Evolutionary conservation across 2,797 vertebrate species (phyloP), one percentile per base, ranked within the genome.

Genomic region (Delichon dasypus): DNA sequence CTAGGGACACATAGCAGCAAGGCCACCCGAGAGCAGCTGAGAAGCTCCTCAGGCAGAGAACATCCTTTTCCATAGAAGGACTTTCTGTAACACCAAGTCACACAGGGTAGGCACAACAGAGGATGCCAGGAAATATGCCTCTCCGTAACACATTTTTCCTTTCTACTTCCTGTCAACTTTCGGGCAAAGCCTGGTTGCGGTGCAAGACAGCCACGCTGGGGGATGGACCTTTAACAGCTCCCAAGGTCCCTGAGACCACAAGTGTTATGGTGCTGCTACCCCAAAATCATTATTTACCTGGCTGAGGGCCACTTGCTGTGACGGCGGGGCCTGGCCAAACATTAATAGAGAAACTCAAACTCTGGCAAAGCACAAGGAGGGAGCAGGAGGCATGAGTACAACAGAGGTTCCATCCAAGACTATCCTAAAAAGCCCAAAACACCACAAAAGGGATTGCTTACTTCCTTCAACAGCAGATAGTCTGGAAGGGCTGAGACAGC

Each of bases 181-280:
- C 1, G 1, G 53, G 21, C 12, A 83, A 66, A 90, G 44, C 45
- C 57, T 53, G 34, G 30, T 4, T 64, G 57, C 20, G 12, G n/a
- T 57, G 26, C 18, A 44, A 72, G 54, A 42, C 27, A 44, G 51
- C 30, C 1, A 2, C 27, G 13, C 3, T 0, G 2, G 22, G 16
- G 12, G n/a, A 11, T 12, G 5, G 67, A 86, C 25, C 19, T 77
- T 79, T 42, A 70, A 50, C 55, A 85, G 34, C 45, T 83, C 72
- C 78, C n/a, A 23, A 2, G 2, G 72, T 53, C 45, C 29, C 18
- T 1, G 2, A 53, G 32, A 71, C 3, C 0, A 1, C 0, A 0
- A 57, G 8, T 7, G 3, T 27, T 54, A 61, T 0, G 0, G 30
- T 7, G 10, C n/a, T 64, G 65, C 58, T 58, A 34, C 36, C 44